Percentiles rank a stretch among this genome's conserved stretches.
Conservation (phyloP, 2,888 invertebrate genomes). For the Dolichopus griseipennis region DNA sequence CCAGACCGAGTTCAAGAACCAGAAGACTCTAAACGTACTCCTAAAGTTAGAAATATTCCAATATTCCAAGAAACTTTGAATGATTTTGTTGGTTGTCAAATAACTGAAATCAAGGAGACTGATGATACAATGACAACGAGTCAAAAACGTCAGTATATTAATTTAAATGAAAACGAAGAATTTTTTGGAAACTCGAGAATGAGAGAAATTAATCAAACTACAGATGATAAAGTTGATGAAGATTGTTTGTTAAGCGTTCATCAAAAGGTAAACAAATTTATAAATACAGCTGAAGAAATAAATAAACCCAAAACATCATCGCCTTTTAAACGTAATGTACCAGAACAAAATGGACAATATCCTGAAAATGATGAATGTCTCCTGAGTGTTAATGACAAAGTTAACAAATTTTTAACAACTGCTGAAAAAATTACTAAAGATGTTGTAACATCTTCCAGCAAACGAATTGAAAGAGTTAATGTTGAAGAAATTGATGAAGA, state of each 20-base stretch:
- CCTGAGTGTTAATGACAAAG: conserved; percentile 57
- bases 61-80: conserved; percentile 51
- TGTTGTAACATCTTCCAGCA: conserved; percentile 29
- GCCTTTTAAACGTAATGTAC: conserved; percentile 34
- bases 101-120: conserved; percentile 48
- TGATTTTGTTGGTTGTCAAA: conserved; percentile 42
- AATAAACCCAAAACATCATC: conserved; percentile 41
- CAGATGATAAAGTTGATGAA: conserved; percentile 50
- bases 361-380: conserved; percentile 48
- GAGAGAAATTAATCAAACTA: conserved; percentile 31
- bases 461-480: conserved; percentile 45
- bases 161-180: conserved; percentile 13
- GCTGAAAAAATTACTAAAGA: conserved; percentile 49
- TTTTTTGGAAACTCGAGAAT: conserved; percentile 25
- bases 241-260: conserved; percentile 59
- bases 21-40: conserved; percentile 51
- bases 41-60: conserved; percentile 45
- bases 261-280: conserved; percentile 61
- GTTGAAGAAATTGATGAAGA: conserved; percentile 51
- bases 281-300: conserved; percentile 46
- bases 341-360: conserved; percentile 31
- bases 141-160: neutral
- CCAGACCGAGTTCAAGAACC: conserved; percentile 69
- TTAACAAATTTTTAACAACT: conserved; percentile 54
- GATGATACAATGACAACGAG: conserved; percentile 12